Base-by-base conservation (phyloP, 2,888 invertebrate genomes). In the Caenorhabditis sinica region DNA sequence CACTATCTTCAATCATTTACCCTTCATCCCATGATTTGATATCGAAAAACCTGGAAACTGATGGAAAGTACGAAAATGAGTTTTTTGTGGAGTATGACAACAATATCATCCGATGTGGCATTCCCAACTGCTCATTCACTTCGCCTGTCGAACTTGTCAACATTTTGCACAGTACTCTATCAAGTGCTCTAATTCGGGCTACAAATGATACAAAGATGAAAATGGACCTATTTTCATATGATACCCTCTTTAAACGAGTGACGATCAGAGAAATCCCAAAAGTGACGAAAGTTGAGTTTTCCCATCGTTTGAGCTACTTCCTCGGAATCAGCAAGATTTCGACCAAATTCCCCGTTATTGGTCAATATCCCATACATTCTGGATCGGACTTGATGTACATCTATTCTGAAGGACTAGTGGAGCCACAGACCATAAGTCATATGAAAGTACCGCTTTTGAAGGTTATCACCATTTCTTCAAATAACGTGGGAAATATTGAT, bases 371-470 rank as follows among this genome's bases (percentile, higher is more conserved):
- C 17, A 51, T 51, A 20, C 40, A 30, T 43, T 63, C 58, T n/a
- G 75, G 65, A 11, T 25, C 66, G 0, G 75, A 75, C 20, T 20
- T 75, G 1, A 75, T 75, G 75, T 75, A 75, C 36, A 30, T 75
- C 4, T 75, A 75, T 65, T 56, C 65, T 1, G 65, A 75, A 3
- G 53, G 40, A 17, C 23, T 75, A n/a, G 58, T 75, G 28, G 75
- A 75, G 56, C 75, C 75, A 0, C 75, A 75, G 23, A 66, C 28
- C 6, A 15, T 65, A 25, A 66, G 75, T 66, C 65, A 66, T 56
- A 45, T 45, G 45, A 63, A 63, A 33, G 63, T 51, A 5, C 74
- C 74, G 33, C 43, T 74, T 60, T 20, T 73, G 33, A 73, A 73
- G 15, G 61, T 73, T 9, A 58, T 73, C 8, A 33, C 20, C 17